Base-by-base conservation (phyloP, 53 echinoderm and acorn worm species). In the Holothuria leucospilota region DNA sequence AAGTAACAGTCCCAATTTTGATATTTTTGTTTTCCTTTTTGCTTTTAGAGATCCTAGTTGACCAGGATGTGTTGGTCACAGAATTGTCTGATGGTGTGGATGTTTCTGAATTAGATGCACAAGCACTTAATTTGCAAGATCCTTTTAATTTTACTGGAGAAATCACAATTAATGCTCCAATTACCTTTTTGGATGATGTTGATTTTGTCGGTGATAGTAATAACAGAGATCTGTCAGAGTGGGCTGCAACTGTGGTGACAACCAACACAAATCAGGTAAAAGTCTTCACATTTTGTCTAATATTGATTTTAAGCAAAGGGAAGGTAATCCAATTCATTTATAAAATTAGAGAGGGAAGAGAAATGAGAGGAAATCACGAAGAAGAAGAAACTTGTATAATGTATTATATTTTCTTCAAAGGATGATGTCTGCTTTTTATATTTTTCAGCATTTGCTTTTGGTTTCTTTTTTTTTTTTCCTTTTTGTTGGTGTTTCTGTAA, bases 161-260 rank as follows among this genome's bases (percentile, higher is more conserved):
- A 29, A 78, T 77, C 27, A 77, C 39, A 26, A 69, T 64, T 63
- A 29, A 16, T 66, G 24, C n/a, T 13, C 46, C 84, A 23, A 27
- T 83, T 15, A 83, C 84, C 20, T 83, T 83, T 29, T 52, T 83
- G 24, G 84, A 53, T 39, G 67, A 83, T 40, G 40, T 83, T 20
- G 84, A 83, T 38, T 39, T 83, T 14, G 28, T 83, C 20, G 84
- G 84, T 11, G 65, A 41, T 4, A 39, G 49, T 39, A 51, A 42
- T 20, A 49, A 66, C 15, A 16, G 39, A 4, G 62, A 62, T 14
- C 67, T 83, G 6, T 13, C 23, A 13, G 84, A 64, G 0, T 83
- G 84, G 84, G 84, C 84, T 23, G 67, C 40, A 13, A 66, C 24
- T 20, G 84, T 83, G 21, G 84, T 83, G 29, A 42, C 27, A 39